Conservation (phyloP, 2,113 vertebrate species). For the Rhabdomys dilectus region DNA sequence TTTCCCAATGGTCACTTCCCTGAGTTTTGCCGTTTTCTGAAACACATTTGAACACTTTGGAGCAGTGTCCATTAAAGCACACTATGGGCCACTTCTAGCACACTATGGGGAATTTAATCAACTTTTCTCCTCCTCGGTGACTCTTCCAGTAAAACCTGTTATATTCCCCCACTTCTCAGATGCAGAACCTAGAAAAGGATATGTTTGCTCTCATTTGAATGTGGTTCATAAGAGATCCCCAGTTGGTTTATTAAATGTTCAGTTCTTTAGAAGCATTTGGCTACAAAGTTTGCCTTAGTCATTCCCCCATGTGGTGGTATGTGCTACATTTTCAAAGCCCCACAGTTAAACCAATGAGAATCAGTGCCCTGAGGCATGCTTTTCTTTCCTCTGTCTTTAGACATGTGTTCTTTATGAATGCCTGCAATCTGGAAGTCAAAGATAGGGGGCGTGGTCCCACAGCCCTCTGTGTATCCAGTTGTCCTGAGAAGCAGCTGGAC, state of each 20-base stretch:
- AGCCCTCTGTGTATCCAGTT: slow-evolving; percentile 88
- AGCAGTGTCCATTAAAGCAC: not conserved
- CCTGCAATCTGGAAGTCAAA: slow-evolving; percentile 83
- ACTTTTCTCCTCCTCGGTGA: not conserved
- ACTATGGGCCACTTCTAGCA: not conserved
- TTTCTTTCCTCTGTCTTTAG: slow-evolving; percentile 79
- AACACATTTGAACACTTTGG: not conserved
- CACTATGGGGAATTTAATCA: not conserved
- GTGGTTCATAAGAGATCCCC: not conserved
- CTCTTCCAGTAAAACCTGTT: not conserved
- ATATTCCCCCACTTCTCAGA: not conserved
- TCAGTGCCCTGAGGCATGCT: slow-evolving; percentile 46
- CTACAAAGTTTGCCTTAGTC: not conserved
- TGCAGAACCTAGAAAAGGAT: not conserved
- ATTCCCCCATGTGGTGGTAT: not conserved
- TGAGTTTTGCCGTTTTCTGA: not conserved
- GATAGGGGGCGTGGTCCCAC: slow-evolving; percentile 78
- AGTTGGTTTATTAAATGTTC: not conserved
- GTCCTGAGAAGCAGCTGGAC: slow-evolving; percentile 88
- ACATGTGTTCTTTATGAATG: slow-evolving; percentile 89
- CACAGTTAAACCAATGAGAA: not conserved
- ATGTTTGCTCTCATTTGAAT: not conserved
- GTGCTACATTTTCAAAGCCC: not conserved
- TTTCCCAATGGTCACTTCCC: not conserved
- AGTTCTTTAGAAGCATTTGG: not conserved